Evolutionary conservation across 2,797 vertebrate genomes (phyloP).

Genomic region (Molothrus aeneus): DNA sequence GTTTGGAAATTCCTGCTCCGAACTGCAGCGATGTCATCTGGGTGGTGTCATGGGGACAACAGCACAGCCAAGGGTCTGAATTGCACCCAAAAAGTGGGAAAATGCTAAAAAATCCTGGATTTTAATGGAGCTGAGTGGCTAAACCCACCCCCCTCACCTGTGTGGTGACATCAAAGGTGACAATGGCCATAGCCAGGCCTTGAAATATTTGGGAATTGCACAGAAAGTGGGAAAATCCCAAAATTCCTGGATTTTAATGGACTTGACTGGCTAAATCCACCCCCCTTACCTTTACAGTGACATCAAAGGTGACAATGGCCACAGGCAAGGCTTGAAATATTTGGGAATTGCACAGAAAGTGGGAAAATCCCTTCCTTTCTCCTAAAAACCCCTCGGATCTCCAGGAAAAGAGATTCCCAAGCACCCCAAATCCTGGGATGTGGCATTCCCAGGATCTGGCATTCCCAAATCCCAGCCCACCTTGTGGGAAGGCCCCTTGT

Average conservation of each 20-base stretch:
- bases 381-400: neutral
- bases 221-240: no score
- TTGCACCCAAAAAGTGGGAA: neutral
- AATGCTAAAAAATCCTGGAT: neutral
- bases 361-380: neutral
- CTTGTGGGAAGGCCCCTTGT: no score
- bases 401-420: no score
- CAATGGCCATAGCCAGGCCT: no score
- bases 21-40: rapidly evolving
- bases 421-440: no score
- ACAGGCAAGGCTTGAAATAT: neutral
- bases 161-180: no score
- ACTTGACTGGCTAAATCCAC: neutral
- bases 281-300: neutral
- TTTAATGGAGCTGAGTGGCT: no score
- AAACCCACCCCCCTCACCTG: no score
- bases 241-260: neutral
- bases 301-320: neutral
- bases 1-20: rapidly evolving
- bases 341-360: neutral
- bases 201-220: no score
- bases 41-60: rapidly evolving
- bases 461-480: no score
- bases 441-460: no score
- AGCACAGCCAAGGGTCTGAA: neutral